These are phyloP conservation scores for Drosophila recens DNA, from an alignment of 2,888 invertebrate species.

Conservation along the genomic window DNA sequence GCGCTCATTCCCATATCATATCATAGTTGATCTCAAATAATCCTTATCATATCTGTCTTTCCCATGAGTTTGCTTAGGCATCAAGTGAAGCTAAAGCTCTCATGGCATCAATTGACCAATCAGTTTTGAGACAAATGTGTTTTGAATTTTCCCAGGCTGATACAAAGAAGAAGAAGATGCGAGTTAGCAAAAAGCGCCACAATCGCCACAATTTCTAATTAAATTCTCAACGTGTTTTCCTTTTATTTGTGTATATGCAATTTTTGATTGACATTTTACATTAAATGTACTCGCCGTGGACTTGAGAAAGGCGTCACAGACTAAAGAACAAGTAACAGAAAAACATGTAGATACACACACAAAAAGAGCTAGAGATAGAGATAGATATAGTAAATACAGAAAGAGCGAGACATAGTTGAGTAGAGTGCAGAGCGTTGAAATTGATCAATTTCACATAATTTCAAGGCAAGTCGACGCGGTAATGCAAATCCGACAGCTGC, in stretches of 20 bases:
- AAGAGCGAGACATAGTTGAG: constrained; percentile 9
- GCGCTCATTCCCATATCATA: neutral
- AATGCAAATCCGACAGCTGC: constrained; percentile 81
- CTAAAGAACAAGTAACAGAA: constrained; percentile 6
- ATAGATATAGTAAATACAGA: neutral
- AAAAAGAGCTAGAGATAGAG: neutral
- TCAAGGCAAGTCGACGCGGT: constrained; percentile 75
- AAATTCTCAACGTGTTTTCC: constrained; percentile 73
- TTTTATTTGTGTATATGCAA: constrained; percentile 66
- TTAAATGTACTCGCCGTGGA: constrained; percentile 68
- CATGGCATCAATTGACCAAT: constrained; percentile 66
- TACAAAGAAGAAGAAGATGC: neutral
- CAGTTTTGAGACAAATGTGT: constrained; percentile 32
- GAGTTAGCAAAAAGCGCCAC: constrained; percentile 21
- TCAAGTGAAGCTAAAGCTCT: constrained; percentile 28
- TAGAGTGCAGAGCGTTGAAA: constrained; percentile 80
- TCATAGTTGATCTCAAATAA: neutral
- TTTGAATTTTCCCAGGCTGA: constrained; percentile 67
- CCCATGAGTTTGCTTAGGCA: constrained; percentile 5
- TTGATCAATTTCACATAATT: constrained; percentile 84
- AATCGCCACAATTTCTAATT: constrained; percentile 65
- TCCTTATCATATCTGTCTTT: constrained; percentile 2
- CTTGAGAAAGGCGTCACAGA: constrained; percentile 21
- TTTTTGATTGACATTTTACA: constrained; percentile 82
- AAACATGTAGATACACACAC: constrained; percentile 10